Conservation (phyloP, 2,113 vertebrate genomes). For the sheep (Ovis aries) region ARS-UI_Ramb_v3.0 NC_056072.1:54530501-54531000, state of each 20-base stretch:
- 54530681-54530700: neutral
- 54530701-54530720: neutral
- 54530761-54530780: neutral
- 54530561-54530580: neutral
- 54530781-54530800: neutral
- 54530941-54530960: neutral
- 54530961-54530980: neutral
- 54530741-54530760: neutral
- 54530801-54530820: neutral
- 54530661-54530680: neutral
- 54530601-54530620: neutral
- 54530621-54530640: neutral
- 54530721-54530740: neutral
- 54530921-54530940: neutral
- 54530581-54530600: neutral
- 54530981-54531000: too few species aligned
- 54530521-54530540: neutral
- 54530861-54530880: neutral
- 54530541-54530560: neutral
- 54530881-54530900: neutral
- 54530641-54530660: neutral
- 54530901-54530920: neutral
- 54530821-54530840: neutral
- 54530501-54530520: neutral
- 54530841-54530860: neutral